These are phyloP conservation scores for Taurulus bubalis DNA, from an alignment of 2,113 vertebrate species.

Conservation along the genomic window DNA sequence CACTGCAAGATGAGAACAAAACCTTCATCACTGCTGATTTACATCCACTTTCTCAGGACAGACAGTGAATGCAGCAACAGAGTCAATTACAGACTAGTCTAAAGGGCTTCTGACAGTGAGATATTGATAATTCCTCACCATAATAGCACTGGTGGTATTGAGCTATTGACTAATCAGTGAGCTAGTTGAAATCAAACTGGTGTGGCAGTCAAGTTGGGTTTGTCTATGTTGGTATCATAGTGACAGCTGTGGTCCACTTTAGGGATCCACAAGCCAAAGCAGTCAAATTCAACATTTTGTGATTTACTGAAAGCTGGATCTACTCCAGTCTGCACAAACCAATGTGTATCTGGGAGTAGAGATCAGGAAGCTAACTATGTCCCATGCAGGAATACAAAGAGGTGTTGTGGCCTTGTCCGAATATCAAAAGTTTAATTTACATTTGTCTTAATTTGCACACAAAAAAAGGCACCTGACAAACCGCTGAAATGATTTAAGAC, in stretches of 20 bases:
- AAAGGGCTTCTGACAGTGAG: slow-evolving; percentile 11
- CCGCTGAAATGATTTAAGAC: neutral
- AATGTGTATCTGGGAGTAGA: neutral
- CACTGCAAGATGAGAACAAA: slow-evolving; percentile 11
- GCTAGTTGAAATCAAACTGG: slow-evolving; percentile 22
- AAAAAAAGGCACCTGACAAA: neutral
- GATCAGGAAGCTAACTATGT: neutral
- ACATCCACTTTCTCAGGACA: neutral
- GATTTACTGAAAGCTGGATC: neutral
- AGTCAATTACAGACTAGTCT: slow-evolving; percentile 24
- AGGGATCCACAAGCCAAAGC: neutral
- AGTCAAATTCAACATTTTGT: slow-evolving; percentile 2
- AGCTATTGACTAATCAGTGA: neutral
- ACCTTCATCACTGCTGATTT: neutral
- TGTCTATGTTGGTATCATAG: neutral
- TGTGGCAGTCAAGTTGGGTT: neutral
- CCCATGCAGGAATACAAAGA: neutral
- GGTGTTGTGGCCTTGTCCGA: neutral
- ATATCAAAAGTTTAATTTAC: neutral
- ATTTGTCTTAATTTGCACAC: neutral
- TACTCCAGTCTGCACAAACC: neutral
- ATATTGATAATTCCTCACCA: slow-evolving; percentile 38
- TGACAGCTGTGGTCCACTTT: neutral
- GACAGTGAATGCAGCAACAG: neutral
- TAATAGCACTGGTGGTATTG: slow-evolving; percentile 31